These are phyloP conservation scores for Aramus guarauna DNA, from an alignment of 2,113 vertebrate genomes.

Conservation along the genomic window DNA sequence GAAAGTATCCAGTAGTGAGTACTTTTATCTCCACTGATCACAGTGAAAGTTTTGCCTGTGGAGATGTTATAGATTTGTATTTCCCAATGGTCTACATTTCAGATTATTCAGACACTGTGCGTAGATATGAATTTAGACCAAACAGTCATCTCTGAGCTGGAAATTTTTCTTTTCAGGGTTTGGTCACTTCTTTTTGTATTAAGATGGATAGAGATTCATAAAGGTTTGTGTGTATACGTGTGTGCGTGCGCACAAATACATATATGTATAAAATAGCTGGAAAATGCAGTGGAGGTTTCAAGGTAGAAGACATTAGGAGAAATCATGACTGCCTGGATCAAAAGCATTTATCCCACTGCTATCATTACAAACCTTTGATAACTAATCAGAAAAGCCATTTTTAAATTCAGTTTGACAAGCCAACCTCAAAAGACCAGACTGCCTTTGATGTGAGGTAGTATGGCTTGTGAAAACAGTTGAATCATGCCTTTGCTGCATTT, in stretches of 20 bases:
- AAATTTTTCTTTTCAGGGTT: background rate
- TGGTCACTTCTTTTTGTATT: background rate
- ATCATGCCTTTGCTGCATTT: background rate
- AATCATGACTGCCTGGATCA: background rate
- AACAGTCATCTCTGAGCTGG: background rate
- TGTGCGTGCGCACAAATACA: too few relatives aligned
- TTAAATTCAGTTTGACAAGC: conserved; percentile 39
- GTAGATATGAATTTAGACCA: background rate
- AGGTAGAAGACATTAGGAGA: background rate
- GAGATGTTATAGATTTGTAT: background rate
- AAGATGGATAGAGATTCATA: background rate
- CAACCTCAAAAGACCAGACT: conserved; percentile 12
- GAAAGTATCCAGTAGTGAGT: background rate
- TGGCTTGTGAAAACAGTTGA: background rate
- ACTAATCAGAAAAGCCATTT: background rate
- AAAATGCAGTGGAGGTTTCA: background rate
- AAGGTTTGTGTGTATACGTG: background rate
- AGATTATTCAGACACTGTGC: background rate
- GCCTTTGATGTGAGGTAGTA: conserved; percentile 25
- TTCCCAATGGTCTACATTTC: background rate
- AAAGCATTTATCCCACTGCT: background rate
- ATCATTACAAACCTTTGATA: conserved; percentile 2
- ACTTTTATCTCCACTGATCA: background rate
- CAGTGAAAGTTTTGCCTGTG: background rate
- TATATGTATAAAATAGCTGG: background rate